Percentiles rank a stretch among this genome's conserved stretches.
phyloP scores from a whole-genome alignment of 2,888 invertebrate species.

The Meliscaeva auricollis region DNA sequence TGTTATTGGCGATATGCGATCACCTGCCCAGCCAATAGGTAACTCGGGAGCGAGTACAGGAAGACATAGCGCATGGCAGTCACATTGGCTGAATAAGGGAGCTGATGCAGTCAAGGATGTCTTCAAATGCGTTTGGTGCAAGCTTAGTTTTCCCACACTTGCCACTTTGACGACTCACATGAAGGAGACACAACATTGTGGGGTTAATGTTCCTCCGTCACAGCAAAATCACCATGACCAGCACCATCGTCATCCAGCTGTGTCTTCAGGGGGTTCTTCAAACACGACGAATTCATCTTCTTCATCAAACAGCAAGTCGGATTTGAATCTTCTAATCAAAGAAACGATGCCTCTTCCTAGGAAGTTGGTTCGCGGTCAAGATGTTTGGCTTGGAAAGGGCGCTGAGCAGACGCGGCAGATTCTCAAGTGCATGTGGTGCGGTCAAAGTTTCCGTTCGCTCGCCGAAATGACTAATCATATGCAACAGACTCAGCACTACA shows the following conservation, averaged over 20 bases:
- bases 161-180: slow-evolving; percentile 98
- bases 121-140: slow-evolving; percentile 98
- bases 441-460: slow-evolving; percentile 97
- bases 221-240: slow-evolving; percentile 64
- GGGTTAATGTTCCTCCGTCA: slow-evolving; percentile 91
- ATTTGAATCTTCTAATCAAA: slow-evolving; percentile 93
- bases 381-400: slow-evolving; percentile 98
- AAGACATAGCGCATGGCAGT: slow-evolving; percentile 97
- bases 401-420: slow-evolving; percentile 99
- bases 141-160: slow-evolving; percentile 97
- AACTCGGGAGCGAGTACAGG: slow-evolving; percentile 82
- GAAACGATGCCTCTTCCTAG: slow-evolving; percentile 98
- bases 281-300: slow-evolving; percentile 82
- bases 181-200: slow-evolving; percentile 99
- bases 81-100: slow-evolving; percentile 98
- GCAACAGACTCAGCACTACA: slow-evolving; percentile 99
- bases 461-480: slow-evolving; percentile 99
- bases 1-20: slow-evolving; percentile 85
- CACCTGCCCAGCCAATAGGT: slow-evolving; percentile 67
- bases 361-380: slow-evolving; percentile 98
- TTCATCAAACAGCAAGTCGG: slow-evolving; percentile 90
- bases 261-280: slow-evolving; percentile 82
- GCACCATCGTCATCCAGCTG: slow-evolving; percentile 80
- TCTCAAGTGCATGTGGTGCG: slow-evolving; percentile 99
- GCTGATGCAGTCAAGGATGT: slow-evolving; percentile 98